Percentiles rank a stretch among this genome's conserved stretches.
These are phyloP conservation scores for Falcunculus frontatus DNA, from an alignment of 2,113 vertebrate species.

Conservation along the genomic window DNA sequence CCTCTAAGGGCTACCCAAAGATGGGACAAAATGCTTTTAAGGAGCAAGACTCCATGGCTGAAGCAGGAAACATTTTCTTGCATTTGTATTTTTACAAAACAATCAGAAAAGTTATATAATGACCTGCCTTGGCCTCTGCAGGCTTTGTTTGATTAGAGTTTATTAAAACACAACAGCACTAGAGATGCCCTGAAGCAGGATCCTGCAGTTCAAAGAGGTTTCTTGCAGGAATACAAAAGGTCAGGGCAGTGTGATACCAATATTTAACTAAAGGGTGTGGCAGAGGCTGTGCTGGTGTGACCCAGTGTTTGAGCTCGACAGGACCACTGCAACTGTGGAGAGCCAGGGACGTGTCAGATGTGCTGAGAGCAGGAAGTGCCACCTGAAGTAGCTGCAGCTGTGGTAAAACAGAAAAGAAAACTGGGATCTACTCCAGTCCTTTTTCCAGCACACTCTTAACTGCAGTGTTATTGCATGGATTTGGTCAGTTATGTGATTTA, in stretches of 20 bases:
- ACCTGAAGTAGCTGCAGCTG: neutral
- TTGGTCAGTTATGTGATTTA: neutral
- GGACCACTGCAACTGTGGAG: neutral
- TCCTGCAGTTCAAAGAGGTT: neutral
- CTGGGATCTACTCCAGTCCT: neutral
- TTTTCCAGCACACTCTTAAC: neutral
- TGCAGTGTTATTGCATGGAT: neutral
- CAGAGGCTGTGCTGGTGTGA: neutral
- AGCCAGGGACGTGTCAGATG: neutral
- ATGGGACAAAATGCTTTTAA: neutral
- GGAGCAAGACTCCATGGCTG: neutral
- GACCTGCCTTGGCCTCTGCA: neutral
- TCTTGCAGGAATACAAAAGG: neutral
- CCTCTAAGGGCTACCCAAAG: neutral
- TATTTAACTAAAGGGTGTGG: neutral
- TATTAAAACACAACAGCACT: neutral
- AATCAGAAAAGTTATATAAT: neutral
- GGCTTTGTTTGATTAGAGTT: neutral
- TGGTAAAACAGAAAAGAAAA: neutral
- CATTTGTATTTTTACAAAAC: neutral
- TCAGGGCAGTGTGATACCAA: neutral
- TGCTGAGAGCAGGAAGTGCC: neutral
- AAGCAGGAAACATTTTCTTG: neutral
- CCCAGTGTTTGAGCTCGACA: neutral
- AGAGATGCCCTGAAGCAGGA: neutral